phyloP scores from a whole-genome alignment of 2,113 vertebrate species.

The Arizona elegans region DNA sequence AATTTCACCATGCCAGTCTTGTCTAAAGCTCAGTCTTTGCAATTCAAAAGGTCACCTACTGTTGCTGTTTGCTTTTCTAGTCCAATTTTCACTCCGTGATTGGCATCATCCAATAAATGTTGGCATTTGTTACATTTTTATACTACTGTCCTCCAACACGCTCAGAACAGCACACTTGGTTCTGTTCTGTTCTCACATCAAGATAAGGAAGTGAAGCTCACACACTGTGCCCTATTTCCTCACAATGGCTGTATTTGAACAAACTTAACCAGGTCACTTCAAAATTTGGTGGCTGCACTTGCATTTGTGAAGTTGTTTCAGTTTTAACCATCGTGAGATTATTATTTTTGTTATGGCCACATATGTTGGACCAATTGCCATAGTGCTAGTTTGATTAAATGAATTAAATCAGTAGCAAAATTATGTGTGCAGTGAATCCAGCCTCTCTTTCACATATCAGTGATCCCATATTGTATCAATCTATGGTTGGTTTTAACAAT shows the following conservation, averaged over 20 bases:
- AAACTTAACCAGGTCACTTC: background rate
- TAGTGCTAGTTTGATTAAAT: background rate
- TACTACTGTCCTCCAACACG: background rate
- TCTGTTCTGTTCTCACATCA: background rate
- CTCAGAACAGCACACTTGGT: background rate
- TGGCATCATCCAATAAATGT: background rate
- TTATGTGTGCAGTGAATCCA: background rate
- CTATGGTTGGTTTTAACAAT: background rate
- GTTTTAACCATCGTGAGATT: background rate
- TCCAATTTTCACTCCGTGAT: background rate
- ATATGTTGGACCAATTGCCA: background rate
- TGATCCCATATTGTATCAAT: background rate
- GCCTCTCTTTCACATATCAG: background rate
- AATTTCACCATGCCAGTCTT: background rate
- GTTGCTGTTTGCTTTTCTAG: background rate
- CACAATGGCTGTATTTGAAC: background rate
- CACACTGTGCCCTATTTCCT: background rate
- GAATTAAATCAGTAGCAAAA: background rate
- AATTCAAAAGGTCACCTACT: background rate
- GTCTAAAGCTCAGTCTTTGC: background rate
- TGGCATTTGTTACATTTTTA: background rate
- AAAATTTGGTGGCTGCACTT: background rate
- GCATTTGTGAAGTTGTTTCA: background rate
- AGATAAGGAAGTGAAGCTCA: background rate
- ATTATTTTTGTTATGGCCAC: background rate